Base-by-base conservation (phyloP, 2,888 invertebrate species). In the Folsomia manolachei region DNA sequence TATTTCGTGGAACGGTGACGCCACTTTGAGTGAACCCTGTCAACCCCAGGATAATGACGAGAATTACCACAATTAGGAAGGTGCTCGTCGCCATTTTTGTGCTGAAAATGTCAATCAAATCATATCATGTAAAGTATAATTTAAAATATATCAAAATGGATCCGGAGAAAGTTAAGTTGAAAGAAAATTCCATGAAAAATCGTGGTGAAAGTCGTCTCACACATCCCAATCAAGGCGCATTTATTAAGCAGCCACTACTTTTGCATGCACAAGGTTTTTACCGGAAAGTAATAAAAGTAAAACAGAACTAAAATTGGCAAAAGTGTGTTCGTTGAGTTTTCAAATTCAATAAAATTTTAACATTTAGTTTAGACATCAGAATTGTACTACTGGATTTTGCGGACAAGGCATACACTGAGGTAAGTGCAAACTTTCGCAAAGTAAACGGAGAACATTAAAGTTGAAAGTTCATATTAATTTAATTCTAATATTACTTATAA, bases 1-100 rank as follows among this genome's bases (percentile, higher is more conserved):
- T 73, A 25, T 74, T 62, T 23, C 70, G 71, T 0, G 77, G 77
- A 26, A 80, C 63, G 1, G 56, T 21, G 39, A 39, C 39, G 63
- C n/a, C 0, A 77, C 69, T 25, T 74, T 63, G 27, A 65, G 63
- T 64, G 70, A 71, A 21, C 72, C 63, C 14, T 39, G 14, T 39
- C 39, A 39, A 39, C 39, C 39, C 39, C 39, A 39, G 61, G 67
- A 60, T 25, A 64, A 61, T 4, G 4, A 24, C 24, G 2, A 25
- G 14, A 11, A 25, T 23, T 21, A n/a, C n/a, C n/a, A n/a, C n/a
- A n/a, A n/a, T n/a, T n/a, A n/a, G n/a, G n/a, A n/a, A n/a, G n/a
- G n/a, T n/a, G n/a, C 62, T 24, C n/a, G 23, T 60, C 60, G n/a
- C n/a, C 60, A 60, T 60, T 4, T n/a, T 60, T 60, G 60, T 9